Percentiles rank a stretch among this genome's conserved stretches.
phyloP scores from a whole-genome alignment of 2,888 invertebrate species.

The Acleris holmiana region DNA sequence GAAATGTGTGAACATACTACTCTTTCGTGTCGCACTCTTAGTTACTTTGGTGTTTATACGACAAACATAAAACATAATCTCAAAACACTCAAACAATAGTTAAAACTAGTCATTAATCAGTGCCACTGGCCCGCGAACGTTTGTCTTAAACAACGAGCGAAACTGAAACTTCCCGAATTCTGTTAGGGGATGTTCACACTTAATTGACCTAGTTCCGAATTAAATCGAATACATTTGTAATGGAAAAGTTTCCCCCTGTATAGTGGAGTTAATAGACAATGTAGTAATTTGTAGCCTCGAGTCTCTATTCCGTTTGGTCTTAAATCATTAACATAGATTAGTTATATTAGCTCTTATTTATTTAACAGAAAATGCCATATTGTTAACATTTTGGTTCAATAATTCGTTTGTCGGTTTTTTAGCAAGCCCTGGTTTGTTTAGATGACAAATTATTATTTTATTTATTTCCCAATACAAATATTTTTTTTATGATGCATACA shows the following conservation, averaged over 20 bases:
- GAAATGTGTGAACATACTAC: too few species aligned
- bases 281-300: slow-evolving; percentile 9
- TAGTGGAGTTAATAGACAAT: not conserved
- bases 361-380: too few species aligned
- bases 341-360: too few species aligned
- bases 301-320: not conserved
- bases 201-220: slow-evolving; percentile 21
- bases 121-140: slow-evolving; percentile 11
- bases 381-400: too few species aligned
- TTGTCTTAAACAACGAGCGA: slow-evolving; percentile 25
- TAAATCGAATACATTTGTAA: slow-evolving; percentile 18
- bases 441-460: too few species aligned
- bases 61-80: too few species aligned
- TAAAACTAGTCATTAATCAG: not conserved
- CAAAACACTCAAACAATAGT: not conserved
- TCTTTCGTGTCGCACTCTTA: too few species aligned
- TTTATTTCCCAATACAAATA: too few species aligned
- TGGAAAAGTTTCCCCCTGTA: slow-evolving; percentile 11
- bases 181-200: slow-evolving; percentile 15
- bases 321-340: not conserved
- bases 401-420: too few species aligned
- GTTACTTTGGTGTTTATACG: too few species aligned
- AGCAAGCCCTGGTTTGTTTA: too few species aligned
- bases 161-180: slow-evolving; percentile 11
- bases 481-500: too few species aligned